Evolutionary conservation across 2,113 vertebrate genomes (phyloP).

Genomic region (Plectropomus leopardus): DNA sequence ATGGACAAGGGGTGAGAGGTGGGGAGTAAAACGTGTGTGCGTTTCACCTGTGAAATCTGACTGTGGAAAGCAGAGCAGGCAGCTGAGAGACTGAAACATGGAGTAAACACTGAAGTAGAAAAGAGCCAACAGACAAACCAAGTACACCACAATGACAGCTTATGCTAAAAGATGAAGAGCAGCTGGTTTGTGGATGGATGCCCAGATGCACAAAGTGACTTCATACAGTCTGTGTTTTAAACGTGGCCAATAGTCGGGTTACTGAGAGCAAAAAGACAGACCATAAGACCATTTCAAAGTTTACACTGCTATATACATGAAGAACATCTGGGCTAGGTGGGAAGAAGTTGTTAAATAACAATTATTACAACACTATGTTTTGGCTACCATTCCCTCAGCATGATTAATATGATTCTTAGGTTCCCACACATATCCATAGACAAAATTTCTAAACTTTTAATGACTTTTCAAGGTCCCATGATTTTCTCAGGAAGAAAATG

Average conservation of each 20-base stretch:
- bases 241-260: conserved; percentile 4
- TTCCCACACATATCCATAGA: too few species aligned
- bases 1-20: neutral
- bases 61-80: neutral
- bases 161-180: conserved; percentile 49
- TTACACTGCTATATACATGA: neutral
- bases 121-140: conserved; percentile 6
- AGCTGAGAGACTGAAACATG: neutral
- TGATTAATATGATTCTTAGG: neutral
- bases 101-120: conserved; percentile 10
- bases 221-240: conserved; percentile 23
- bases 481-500: too few species aligned
- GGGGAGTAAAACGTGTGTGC: conserved; percentile 4
- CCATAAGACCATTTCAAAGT: neutral
- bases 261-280: neutral
- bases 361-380: neutral
- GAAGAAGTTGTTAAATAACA: neutral
- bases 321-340: neutral
- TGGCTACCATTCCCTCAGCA: neutral
- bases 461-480: too few species aligned
- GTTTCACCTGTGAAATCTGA: conserved; percentile 17
- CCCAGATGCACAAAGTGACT: conserved; percentile 41
- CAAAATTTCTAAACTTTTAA: too few species aligned
- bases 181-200: conserved; percentile 13
- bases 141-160: conserved; percentile 50